Percentiles rank a stretch among this genome's conserved stretches.
Evolutionary conservation across 1,140 invertebrate species (phyloP).

Genomic region (Drosophila hydei): DNA sequence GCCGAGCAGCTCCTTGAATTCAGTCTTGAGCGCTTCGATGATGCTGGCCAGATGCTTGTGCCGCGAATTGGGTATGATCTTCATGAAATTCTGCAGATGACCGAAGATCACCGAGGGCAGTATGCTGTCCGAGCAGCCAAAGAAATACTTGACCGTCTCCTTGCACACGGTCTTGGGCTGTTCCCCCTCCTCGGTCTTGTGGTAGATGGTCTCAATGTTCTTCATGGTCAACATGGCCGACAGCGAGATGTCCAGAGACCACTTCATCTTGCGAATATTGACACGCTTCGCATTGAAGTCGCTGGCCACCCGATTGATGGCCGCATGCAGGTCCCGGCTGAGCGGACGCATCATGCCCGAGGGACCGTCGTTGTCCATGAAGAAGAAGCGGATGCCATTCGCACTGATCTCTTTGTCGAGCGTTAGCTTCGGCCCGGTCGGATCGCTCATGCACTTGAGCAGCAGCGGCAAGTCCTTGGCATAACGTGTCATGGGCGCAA

Average conservation of each 20-base stretch:
- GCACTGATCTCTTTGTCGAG: constrained; percentile 88
- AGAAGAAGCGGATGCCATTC: constrained; percentile 90
- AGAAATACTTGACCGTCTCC: constrained; percentile 85
- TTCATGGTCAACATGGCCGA: constrained; percentile 86
- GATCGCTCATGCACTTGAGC: constrained; percentile 88
- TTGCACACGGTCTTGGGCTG: constrained; percentile 85
- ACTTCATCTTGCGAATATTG: constrained; percentile 86
- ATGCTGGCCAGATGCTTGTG: constrained; percentile 85
- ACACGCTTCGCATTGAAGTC: constrained; percentile 87
- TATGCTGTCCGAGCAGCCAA: constrained; percentile 86
- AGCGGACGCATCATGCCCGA: constrained; percentile 87
- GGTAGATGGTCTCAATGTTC: constrained; percentile 86
- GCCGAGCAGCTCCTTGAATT: constrained; percentile 89
- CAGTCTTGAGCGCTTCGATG: constrained; percentile 85
- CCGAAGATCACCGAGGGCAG: constrained; percentile 86
- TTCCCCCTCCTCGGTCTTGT: constrained; percentile 85
- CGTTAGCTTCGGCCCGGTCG: constrained; percentile 85
- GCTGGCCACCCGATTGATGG: constrained; percentile 87
- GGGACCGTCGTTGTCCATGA: constrained; percentile 90
- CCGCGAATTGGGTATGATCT: constrained; percentile 84
- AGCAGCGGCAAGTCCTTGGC: constrained; percentile 91
- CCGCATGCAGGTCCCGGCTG: constrained; percentile 87
- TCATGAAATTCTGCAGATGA: constrained; percentile 85
- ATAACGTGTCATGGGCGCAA: constrained; percentile 93
- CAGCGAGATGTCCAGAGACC: constrained; percentile 86